These are phyloP conservation scores for Tympanuchus pallidicinctus DNA, from an alignment of 2,113 vertebrate genomes.

Conservation along the genomic window DNA sequence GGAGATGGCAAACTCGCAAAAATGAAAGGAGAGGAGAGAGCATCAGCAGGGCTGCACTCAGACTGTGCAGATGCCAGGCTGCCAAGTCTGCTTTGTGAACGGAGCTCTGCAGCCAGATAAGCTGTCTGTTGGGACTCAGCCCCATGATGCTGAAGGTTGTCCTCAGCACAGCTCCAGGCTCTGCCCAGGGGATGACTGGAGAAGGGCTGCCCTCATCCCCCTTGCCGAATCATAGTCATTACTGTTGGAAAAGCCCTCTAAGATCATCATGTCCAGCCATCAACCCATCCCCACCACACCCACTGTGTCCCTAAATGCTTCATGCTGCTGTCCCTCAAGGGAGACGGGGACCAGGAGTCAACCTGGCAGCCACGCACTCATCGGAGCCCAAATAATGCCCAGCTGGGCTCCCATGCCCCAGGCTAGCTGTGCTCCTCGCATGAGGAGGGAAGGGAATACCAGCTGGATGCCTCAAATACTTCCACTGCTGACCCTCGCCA, in stretches of 20 bases:
- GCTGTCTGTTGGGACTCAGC: neutral
- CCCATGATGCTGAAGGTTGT: rapidly evolving
- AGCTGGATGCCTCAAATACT: slow-evolving; percentile 17
- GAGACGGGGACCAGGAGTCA: neutral
- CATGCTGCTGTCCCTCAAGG: neutral
- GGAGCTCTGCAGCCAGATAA: neutral
- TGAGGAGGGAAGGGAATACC: neutral
- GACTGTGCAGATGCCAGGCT: neutral
- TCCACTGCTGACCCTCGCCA: neutral
- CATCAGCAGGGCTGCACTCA: neutral
- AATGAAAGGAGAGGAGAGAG: neutral
- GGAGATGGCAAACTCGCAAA: neutral
- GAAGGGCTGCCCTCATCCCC: neutral
- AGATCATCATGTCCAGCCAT: too few species aligned
- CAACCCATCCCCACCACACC: too few species aligned
- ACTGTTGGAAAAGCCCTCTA: too few species aligned
- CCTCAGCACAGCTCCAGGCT: neutral
- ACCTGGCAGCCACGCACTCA: neutral
- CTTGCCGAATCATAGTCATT: too few species aligned
- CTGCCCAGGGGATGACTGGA: neutral
- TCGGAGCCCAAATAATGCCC: neutral
- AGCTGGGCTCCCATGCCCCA: neutral
- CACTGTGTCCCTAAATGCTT: neutral
- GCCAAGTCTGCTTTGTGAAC: neutral
- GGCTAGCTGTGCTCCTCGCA: neutral